phyloP scores from a whole-genome alignment of 2,113 vertebrate genomes.

The Asarcornis scutulata region DNA sequence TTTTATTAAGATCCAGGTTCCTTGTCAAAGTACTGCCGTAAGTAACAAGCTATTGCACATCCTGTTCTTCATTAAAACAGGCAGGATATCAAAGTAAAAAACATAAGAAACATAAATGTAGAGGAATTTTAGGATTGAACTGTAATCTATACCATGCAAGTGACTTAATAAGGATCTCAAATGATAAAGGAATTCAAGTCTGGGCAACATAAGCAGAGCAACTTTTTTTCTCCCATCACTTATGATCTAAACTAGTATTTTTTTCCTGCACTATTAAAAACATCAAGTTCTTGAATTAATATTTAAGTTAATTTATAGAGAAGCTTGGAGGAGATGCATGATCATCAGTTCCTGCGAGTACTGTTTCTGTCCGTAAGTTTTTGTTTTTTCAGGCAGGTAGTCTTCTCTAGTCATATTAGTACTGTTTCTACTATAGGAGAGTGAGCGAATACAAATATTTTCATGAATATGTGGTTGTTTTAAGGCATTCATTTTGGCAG shows the following conservation, averaged over 20 bases:
- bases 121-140: conserved; percentile 71
- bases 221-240: background rate
- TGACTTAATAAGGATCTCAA: conserved; percentile 72
- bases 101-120: conserved; percentile 70
- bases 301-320: background rate
- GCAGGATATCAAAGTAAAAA: conserved; percentile 74
- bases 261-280: background rate
- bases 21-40: conserved; percentile 68
- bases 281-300: conserved; percentile 31
- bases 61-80: conserved; percentile 74
- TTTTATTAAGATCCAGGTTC: conserved; percentile 76
- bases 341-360: background rate
- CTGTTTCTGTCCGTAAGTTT: background rate
- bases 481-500: background rate
- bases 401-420: background rate
- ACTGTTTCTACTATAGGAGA: background rate
- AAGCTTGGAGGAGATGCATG: background rate
- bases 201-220: conserved; percentile 44
- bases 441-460: background rate
- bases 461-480: background rate
- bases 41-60: conserved; percentile 67
- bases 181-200: conserved; percentile 68
- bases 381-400: background rate
- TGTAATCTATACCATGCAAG: conserved; percentile 72
- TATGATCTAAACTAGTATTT: conserved; percentile 11